Base-by-base conservation (phyloP, 2,797 vertebrate genomes). In the Cynodonichthys magdalenae region DNA sequence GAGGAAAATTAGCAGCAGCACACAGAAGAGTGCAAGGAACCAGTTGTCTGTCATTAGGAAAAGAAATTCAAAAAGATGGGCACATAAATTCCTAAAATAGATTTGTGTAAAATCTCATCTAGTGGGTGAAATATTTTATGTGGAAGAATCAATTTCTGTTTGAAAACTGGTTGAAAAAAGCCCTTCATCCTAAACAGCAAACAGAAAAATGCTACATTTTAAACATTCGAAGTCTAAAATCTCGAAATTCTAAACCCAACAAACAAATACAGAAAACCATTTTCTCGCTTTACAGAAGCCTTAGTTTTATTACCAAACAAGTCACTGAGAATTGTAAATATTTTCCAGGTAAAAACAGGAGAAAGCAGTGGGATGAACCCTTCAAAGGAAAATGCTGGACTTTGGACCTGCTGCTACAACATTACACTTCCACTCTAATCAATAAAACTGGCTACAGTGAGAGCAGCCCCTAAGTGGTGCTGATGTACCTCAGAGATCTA, bases 1-100 rank as follows among this genome's bases (percentile, higher is more conserved):
- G 34, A 77, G 66, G 67, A 62, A 58, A 56, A 39, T 54, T 53
- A 59, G 65, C 48, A 52, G 56, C 47, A 15, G 28, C 14, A 2
- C 19, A 46, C 19, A n/a, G 3, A 52, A 14, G 53, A 51, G 59
- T 36, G 19, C 55, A 44, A 8, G 41, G 44, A n/a, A 39, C 3
- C 18, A 3, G 41, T 46, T 47, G 63, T 19, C 55, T 6, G 15
- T 48, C 20, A 20, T 5, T 19, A 54, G 11, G 12, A 11, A 39
- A 39, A 39, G 12, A 39, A 39, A 39, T 39, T 39, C 36, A 12
- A 14, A 39, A 39, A 39, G 2, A 39, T 39, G 36, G 12, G 11
- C 11, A 39, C 12, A 12, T 39, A 39, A 12, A 39, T 39, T 12
- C 11, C 10, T 12, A 39, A 39, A 39, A 39, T 12, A 3, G 2